Conservation (phyloP, 2,888 invertebrate genomes). For the Agrochola litura region DNA sequence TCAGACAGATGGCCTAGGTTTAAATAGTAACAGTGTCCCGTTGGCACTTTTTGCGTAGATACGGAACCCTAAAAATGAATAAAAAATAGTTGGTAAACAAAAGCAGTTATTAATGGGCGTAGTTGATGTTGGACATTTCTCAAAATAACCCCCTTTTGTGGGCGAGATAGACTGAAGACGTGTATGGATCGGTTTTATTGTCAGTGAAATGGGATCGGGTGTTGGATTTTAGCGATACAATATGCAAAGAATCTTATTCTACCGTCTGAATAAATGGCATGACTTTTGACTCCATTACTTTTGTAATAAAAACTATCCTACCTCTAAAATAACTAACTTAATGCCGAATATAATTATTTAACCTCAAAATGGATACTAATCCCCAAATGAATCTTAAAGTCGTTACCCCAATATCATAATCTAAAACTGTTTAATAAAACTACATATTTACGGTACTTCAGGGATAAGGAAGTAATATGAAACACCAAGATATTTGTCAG, state of each 20-base stretch:
- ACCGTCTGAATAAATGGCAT: not conserved
- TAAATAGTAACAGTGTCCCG: not conserved
- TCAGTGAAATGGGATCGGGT: conserved; percentile 46
- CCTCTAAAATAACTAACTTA: too few species aligned
- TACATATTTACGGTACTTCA: too few species aligned
- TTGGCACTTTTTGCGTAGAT: not conserved
- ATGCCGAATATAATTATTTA: too few species aligned
- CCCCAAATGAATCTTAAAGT: too few species aligned
- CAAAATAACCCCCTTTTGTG: conserved; percentile 61
- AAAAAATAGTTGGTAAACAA: conserved; percentile 76
- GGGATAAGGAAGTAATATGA: too few species aligned
- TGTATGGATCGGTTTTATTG: conserved; percentile 56
- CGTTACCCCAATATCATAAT: too few species aligned
- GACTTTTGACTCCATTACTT: not conserved
- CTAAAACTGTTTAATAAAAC: too few species aligned
- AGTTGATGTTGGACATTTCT: conserved; percentile 65
- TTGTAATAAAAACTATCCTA: too few species aligned
- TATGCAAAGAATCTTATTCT: conserved; percentile 31
- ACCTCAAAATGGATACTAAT: too few species aligned
- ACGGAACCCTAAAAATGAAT: conserved; percentile 24
- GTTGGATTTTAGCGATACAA: conserved; percentile 21
- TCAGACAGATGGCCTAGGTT: not conserved
- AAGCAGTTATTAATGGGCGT: conserved; percentile 73
- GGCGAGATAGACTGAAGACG: conserved; percentile 50
- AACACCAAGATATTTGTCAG: too few species aligned